Percentiles rank a stretch among this genome's conserved stretches.
Evolutionary conservation across 2,113 vertebrate species (phyloP).

Genomic region (Dicaeum eximium): DNA sequence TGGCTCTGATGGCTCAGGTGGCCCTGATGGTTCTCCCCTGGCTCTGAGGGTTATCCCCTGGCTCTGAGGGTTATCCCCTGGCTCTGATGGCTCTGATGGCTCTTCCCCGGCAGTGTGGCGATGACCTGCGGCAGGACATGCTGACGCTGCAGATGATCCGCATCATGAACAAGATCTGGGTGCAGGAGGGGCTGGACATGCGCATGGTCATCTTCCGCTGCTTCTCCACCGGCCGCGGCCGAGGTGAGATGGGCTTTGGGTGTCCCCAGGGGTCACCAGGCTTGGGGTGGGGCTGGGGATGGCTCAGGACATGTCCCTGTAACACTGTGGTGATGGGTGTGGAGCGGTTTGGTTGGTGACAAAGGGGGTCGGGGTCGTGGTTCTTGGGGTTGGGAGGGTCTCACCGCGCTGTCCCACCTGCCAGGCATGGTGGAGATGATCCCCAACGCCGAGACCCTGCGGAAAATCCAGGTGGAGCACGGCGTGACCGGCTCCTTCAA

Average conservation of each 20-base stretch:
- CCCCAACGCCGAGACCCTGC: slow-evolving; percentile 91
- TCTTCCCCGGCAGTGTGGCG: slow-evolving; percentile 80
- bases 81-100: neutral
- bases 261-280: accelerated
- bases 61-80: neutral
- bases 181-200: slow-evolving; percentile 97
- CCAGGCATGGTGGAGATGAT: slow-evolving; percentile 99
- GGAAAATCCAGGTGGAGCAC: slow-evolving; percentile 96
- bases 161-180: slow-evolving; percentile 99
- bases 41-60: neutral
- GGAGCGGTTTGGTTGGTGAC: neutral
- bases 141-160: slow-evolving; percentile 95
- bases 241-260: slow-evolving; percentile 67
- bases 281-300: accelerated
- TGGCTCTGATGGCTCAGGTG: neutral
- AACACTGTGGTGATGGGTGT: accelerated
- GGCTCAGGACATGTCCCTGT: neutral
- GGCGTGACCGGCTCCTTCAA: slow-evolving; percentile 97
- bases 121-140: slow-evolving; percentile 97
- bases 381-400: neutral
- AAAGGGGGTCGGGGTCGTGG: neutral
- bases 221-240: slow-evolving; percentile 88
- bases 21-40: neutral
- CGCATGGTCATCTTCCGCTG: slow-evolving; percentile 97
- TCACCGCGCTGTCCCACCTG: neutral